These are phyloP conservation scores for Drosophila mayaguana DNA, from an alignment of 2,888 invertebrate species.

Conservation along the genomic window DNA sequence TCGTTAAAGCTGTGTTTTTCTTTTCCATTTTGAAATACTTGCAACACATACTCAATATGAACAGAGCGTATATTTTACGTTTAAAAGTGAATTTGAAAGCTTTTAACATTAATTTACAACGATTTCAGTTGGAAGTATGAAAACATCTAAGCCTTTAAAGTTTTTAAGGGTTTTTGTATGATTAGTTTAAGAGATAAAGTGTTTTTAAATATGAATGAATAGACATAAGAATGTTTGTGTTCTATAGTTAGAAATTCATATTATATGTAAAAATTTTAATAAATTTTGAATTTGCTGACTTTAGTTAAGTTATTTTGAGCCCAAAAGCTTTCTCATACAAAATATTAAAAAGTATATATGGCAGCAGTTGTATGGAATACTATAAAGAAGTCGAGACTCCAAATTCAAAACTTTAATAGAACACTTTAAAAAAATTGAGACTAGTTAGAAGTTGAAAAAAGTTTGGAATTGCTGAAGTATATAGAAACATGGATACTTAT, in stretches of 20 bases:
- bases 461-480: background rate
- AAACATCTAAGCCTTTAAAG: background rate
- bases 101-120: slow-evolving; percentile 6
- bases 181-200: background rate
- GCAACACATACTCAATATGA: slow-evolving; percentile 42
- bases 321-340: background rate
- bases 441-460: background rate
- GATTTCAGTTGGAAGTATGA: background rate
- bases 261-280: background rate
- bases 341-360: background rate
- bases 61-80: slow-evolving; percentile 27
- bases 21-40: background rate
- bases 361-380: background rate
- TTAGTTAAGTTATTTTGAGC: background rate
- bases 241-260: background rate
- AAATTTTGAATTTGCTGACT: slow-evolving; percentile 2
- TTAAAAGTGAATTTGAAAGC: slow-evolving; percentile 6
- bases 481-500: background rate
- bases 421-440: background rate
- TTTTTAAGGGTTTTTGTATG: background rate
- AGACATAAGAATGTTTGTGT: background rate
- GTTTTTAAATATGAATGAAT: background rate
- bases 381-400: no score
- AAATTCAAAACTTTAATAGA: background rate
- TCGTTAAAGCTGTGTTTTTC: background rate